Percentiles rank a stretch among this genome's conserved stretches.
Evolutionary conservation across 2,113 vertebrate species (phyloP).

Genomic region (Lasiurus borealis): DNA sequence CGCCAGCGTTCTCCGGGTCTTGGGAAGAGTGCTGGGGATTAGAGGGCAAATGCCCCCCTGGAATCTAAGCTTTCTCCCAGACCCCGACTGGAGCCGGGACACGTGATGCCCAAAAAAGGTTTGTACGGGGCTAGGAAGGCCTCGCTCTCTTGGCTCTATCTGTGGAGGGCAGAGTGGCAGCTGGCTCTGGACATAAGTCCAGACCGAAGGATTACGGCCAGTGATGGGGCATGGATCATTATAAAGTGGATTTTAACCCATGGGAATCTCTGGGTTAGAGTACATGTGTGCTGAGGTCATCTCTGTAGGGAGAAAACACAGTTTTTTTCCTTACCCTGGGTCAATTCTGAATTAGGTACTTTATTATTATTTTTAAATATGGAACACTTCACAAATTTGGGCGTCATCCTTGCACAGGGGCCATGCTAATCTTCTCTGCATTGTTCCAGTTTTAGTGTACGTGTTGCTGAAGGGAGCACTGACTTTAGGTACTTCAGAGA

Average conservation of each 20-base stretch:
- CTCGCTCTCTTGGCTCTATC: neutral
- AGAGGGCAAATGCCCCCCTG: neutral
- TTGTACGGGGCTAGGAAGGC: neutral
- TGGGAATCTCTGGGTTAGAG: neutral
- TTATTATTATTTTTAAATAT: neutral
- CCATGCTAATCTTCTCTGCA: no score
- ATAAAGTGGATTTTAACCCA: neutral
- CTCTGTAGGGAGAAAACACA: neutral
- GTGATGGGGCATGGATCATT: neutral
- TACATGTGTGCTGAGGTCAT: neutral
- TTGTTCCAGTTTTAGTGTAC: no score
- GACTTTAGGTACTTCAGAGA: neutral
- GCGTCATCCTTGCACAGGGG: no score
- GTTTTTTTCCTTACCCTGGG: neutral
- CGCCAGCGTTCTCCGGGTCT: neutral
- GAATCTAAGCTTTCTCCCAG: neutral
- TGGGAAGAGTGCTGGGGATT: neutral
- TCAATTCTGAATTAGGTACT: neutral
- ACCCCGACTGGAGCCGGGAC: neutral
- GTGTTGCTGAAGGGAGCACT: no score
- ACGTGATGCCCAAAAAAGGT: neutral
- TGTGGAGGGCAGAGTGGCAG: neutral
- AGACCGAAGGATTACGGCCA: neutral
- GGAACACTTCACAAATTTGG: no score
- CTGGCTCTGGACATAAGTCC: neutral